Evolutionary conservation across 2,113 vertebrate genomes (phyloP), one percentile per base, ranked within the genome.

Genomic region (Siniperca chuatsi): DNA sequence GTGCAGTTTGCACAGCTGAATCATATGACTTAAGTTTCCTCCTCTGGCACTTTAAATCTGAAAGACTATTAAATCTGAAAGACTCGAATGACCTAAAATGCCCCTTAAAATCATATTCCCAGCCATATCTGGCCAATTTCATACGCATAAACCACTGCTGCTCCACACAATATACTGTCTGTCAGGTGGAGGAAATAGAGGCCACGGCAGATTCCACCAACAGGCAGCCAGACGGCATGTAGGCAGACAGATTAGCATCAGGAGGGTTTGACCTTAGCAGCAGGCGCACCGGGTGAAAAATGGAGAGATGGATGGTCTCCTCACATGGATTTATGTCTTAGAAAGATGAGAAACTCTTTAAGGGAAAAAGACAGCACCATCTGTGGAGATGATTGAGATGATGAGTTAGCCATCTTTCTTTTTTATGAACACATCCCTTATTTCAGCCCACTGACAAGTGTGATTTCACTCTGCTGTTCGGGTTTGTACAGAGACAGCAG

Each of bases 61-160:
- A 81, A 82, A 83, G 62, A 60, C 70, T 75, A 89, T 86, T 83
- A 87, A 83, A 91, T 74, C 74, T 79, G 42, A 81, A 82, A 83
- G 62, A 60, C 70, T 75, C 6, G 2, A 87, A 68, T 62, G 82
- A 87, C 81, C 85, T 75, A 37, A 85, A 88, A 78, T 69, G 69
- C 21, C 12, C 81, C 74, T 82, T 88, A 81, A 75, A 90, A 90
- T 85, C 86, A 81, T 48, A 83, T 79, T 84, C 21, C 61, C 84
- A 76, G 79, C 76, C 79, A 77, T 87, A 87, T 79, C 81, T 75
- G 58, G 50, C 58, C 61, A 70, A 90, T 88, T 84, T 81, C 66
- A 77, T 46, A 66, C 57, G 42, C 67, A 90, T 83, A 79, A 88
- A 81, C 64, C 78, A n/a, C 75, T 18, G 58, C 57, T 8, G 82